Conservation (phyloP, 2,888 invertebrate species). For the Biston betularia region DNA sequence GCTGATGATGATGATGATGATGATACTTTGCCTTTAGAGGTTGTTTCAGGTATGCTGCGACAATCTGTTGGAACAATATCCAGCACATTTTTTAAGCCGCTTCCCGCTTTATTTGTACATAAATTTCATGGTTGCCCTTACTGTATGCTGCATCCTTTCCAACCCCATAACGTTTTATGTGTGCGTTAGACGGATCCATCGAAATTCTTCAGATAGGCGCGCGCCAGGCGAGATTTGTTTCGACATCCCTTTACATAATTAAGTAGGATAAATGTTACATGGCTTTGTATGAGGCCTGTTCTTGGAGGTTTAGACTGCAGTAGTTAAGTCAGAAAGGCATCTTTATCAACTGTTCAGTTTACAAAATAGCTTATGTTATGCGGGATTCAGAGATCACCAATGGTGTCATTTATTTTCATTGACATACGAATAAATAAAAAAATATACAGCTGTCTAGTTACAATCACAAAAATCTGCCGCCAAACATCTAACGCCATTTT, state of each 20-base stretch:
- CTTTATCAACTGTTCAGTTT: background rate
- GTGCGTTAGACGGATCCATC: slow-evolving; percentile 43
- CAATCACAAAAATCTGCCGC: too few species aligned
- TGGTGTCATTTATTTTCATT: too few species aligned
- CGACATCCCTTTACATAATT: slow-evolving; percentile 54
- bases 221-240: slow-evolving; percentile 53
- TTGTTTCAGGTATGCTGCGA: too few species aligned
- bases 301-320: slow-evolving; percentile 19
- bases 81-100: too few species aligned
- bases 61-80: too few species aligned
- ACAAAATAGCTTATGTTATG: background rate
- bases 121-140: background rate
- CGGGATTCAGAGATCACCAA: background rate
- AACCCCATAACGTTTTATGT: slow-evolving; percentile 49
- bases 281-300: slow-evolving; percentile 36
- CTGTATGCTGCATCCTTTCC: slow-evolving; percentile 30
- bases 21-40: too few species aligned
- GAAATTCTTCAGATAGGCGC: slow-evolving; percentile 51
- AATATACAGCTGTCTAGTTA: too few species aligned
- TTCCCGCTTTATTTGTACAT: too few species aligned
- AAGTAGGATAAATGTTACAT: slow-evolving; percentile 46
- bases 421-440: too few species aligned
- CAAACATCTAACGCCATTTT: too few species aligned
- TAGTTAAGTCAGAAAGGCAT: slow-evolving; percentile 11
- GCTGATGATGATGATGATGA: too few species aligned